Base-by-base conservation (phyloP, 2,888 invertebrate genomes). In the Mellilla xanthometata region DNA sequence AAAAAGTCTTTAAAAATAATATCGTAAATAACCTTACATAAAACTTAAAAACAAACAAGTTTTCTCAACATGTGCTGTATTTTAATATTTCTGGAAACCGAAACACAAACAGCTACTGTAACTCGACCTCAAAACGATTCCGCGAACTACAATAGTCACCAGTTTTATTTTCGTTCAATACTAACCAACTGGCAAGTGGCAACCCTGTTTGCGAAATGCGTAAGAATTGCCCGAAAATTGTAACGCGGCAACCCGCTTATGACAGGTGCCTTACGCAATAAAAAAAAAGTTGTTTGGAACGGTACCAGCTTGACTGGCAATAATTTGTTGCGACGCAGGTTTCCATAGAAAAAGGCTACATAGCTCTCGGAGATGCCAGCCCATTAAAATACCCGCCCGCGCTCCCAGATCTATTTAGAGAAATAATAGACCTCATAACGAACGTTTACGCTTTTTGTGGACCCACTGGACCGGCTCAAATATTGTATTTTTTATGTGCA, bases 341-440 rank as follows among this genome's bases (percentile, higher is more conserved):
- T 50, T 56, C 56, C 62, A 68, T 65, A 72, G 70, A 68, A 63
- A 72, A 72, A 55, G 53, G 65, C 65, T 58, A 68, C 72, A 68
- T 72, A 68, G 69, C 68, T 56, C 72, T 65, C 74, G 36, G 15
- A 24, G 24, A 34, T 32, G 68, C 67, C 64, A 60, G 62, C 68
- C 77, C 71, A 86, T 87, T 87, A 85, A 87, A 69, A 87, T 87
- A 79, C 80, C 66, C 76, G 74, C 83, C 76, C 72, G 84, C 76
- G 77, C 74, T 72, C 67, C 67, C 51, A 66, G 65, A 73, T 76
- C 81, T 85, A 85, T 86, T 86, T 84, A 81, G 73, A 84, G 77
- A 74, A 70, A 70, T 76, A 75, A 76, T 76, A 76, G 76, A 66
- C 60, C 67, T 69, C 67, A 70, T 79, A 73, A 75, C 69, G 67